Evolutionary conservation across 2,113 vertebrate genomes (phyloP).

Genomic region (Entelurus aequoreus): DNA sequence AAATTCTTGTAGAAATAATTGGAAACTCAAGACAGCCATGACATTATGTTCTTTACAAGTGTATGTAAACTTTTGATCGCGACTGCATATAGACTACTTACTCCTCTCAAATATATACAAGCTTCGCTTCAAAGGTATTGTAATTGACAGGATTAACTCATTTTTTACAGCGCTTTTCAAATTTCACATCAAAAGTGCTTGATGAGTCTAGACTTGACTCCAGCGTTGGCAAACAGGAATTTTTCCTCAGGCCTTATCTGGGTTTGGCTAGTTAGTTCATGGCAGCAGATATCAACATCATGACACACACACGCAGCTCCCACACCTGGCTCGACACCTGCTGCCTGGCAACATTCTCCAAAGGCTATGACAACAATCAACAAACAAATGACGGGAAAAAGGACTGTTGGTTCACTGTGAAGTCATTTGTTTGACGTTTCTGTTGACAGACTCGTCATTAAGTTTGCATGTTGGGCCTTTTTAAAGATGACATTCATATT

Average conservation of each 20-base stretch:
- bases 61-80: no score
- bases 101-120: no score
- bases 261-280: conserved; percentile 32
- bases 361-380: conserved; percentile 31
- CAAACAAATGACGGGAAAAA: conserved; percentile 18
- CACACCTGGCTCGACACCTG: conserved; percentile 27
- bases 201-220: background rate
- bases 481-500: no score
- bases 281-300: conserved; percentile 20
- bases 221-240: conserved; percentile 12
- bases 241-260: conserved; percentile 21
- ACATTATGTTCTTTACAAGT: no score
- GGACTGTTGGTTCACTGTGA: background rate
- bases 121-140: no score
- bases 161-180: background rate
- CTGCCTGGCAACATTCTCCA: conserved; percentile 48
- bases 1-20: no score
- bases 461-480: no score
- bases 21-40: no score
- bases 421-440: background rate
- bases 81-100: no score
- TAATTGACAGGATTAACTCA: background rate
- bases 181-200: background rate
- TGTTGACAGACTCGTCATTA: background rate
- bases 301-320: conserved; percentile 31